phyloP scores from a whole-genome alignment of 2,113 vertebrate species.

The Podarcis raffonei region DNA sequence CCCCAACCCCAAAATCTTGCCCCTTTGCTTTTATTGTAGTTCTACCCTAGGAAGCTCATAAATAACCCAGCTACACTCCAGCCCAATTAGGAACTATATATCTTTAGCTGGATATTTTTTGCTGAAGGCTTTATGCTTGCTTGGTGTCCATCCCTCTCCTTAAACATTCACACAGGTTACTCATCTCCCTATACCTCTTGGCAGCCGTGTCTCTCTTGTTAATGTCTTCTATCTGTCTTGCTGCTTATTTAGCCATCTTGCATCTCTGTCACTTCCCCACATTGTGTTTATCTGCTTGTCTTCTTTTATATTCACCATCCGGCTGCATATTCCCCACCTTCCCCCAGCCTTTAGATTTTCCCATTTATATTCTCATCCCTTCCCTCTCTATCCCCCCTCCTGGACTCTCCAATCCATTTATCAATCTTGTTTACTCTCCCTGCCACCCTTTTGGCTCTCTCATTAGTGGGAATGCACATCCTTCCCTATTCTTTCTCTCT shows the following conservation, averaged over 20 bases:
- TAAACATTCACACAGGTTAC: background rate
- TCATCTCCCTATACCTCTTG: background rate
- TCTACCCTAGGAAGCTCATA: slow-evolving; percentile 3
- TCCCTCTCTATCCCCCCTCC: background rate
- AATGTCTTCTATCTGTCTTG: slow-evolving; percentile 12
- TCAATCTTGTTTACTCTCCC: slow-evolving; percentile 57
- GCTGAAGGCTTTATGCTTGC: background rate
- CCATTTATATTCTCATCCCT: slow-evolving; percentile 51
- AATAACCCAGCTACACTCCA: background rate
- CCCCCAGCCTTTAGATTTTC: background rate
- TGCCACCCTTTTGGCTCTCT: background rate
- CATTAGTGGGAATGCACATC: background rate
- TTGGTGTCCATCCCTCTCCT: background rate
- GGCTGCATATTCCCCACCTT: background rate
- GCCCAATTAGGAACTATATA: background rate
- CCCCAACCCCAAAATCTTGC: background rate
- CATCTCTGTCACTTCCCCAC: background rate
- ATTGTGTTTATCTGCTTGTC: background rate
- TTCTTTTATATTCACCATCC: background rate
- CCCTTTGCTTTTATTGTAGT: background rate
- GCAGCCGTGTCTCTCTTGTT: fast-evolving
- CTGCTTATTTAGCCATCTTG: background rate
- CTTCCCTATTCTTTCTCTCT: background rate
- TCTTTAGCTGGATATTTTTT: background rate
- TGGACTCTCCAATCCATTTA: slow-evolving; percentile 40